phyloP scores from a whole-genome alignment of 2,888 invertebrate genomes.

The Danaus chrysippus region DNA sequence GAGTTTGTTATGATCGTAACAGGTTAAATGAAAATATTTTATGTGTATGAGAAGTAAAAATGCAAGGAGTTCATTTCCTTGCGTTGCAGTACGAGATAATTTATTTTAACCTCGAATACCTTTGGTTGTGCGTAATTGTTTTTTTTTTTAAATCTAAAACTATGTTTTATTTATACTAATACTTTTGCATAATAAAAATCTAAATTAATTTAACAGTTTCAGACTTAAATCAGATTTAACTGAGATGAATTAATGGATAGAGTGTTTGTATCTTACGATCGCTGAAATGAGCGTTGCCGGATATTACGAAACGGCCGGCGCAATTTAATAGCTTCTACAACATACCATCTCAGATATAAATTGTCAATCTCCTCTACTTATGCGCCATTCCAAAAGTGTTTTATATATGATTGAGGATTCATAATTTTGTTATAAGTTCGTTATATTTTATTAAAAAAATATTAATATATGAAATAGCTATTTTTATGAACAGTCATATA shows the following conservation, averaged over 20 bases:
- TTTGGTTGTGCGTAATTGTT: no score
- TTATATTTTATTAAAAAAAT: no score
- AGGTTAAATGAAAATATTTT: slow-evolving; percentile 22
- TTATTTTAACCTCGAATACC: no score
- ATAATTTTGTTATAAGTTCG: no score
- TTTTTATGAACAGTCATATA: no score
- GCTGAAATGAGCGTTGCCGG: slow-evolving; percentile 22
- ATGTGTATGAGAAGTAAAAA: not conserved
- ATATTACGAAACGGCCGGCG: slow-evolving; percentile 18
- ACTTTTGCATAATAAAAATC: not conserved
- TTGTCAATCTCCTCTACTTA: slow-evolving; percentile 27
- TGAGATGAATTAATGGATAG: slow-evolving; percentile 15
- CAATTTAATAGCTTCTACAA: slow-evolving; percentile 13
- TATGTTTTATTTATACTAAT: no score
- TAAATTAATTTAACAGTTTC: not conserved
- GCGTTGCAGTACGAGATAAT: no score
- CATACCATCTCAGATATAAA: slow-evolving; percentile 16
- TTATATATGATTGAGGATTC: not conserved
- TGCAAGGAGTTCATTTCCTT: no score
- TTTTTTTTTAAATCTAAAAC: no score
- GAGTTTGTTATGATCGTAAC: slow-evolving; percentile 30
- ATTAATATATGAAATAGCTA: no score
- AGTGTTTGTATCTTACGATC: slow-evolving; percentile 18
- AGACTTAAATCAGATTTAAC: slow-evolving; percentile 3
- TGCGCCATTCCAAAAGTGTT: slow-evolving; percentile 11